Conservation (phyloP, 2,113 vertebrate species). For the Cyanoramphus novaezelandiae region DNA sequence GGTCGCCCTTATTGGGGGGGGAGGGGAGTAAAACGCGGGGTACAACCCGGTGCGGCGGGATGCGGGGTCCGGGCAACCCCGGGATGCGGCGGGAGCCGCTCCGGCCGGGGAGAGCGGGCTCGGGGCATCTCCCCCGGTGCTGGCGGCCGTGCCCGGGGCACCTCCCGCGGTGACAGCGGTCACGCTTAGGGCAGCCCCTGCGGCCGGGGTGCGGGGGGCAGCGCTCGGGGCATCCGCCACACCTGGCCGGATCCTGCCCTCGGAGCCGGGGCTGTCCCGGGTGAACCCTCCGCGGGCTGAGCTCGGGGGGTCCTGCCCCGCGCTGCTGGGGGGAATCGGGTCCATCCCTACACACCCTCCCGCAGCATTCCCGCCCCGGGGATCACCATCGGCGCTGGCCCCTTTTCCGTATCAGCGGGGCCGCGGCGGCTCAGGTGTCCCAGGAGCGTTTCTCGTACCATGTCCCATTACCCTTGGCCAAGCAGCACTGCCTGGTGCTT, state of each 20-base stretch:
- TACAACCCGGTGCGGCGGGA: neutral
- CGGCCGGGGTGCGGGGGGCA: neutral
- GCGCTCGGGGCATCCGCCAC: neutral
- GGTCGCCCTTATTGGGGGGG: accelerated
- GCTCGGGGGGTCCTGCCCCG: neutral
- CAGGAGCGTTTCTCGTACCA: neutral
- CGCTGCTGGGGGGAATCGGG: neutral
- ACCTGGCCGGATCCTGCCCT: neutral
- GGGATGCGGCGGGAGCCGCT: neutral
- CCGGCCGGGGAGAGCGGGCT: neutral
- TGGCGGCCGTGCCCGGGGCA: neutral
- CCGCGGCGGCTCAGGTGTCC: neutral
- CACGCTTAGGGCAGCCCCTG: neutral
- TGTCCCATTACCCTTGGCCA: neutral
- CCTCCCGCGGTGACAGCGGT: neutral
- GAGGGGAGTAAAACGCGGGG: neutral
- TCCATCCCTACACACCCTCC: neutral
- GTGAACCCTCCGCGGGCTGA: neutral
- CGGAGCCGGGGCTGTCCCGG: neutral
- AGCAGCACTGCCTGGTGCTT: neutral
- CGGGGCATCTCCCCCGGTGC: neutral
- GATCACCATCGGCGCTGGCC: neutral
- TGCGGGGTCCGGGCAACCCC: neutral
- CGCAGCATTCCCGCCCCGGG: neutral
- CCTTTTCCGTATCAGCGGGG: neutral